A percentile compares a stretch with the other conserved stretches of the same genome.
These are phyloP conservation scores for Labia minor DNA, from an alignment of 2,888 invertebrate species.

Conservation along the genomic window DNA sequence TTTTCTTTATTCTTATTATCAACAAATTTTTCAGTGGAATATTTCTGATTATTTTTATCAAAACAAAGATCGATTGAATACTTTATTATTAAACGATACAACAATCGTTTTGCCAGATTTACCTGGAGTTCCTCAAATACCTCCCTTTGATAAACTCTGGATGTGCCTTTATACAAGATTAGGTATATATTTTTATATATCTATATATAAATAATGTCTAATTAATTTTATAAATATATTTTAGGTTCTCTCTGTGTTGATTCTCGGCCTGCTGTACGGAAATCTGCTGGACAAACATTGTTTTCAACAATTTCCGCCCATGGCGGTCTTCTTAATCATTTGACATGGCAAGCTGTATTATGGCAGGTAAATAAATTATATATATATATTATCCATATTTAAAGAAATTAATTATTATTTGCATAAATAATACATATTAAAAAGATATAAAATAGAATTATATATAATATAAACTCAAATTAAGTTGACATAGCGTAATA, in stretches of 20 bases:
- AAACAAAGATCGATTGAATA: slow-evolving; percentile 75
- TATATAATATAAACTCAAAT: slow-evolving; percentile 8
- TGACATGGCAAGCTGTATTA: slow-evolving; percentile 88
- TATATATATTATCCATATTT: background rate
- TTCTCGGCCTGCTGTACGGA: slow-evolving; percentile 86
- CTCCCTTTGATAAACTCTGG: slow-evolving; percentile 87
- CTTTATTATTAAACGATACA: slow-evolving; percentile 57
- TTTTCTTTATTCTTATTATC: background rate
- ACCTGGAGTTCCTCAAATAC: slow-evolving; percentile 71
- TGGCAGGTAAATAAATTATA: slow-evolving; percentile 53
- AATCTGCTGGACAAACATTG: slow-evolving; percentile 93
- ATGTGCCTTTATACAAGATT: slow-evolving; percentile 86
- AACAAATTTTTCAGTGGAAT: slow-evolving; percentile 95
- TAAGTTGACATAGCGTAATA: too few species aligned
- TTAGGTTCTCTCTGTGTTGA: slow-evolving; percentile 86
- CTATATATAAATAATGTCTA: background rate
- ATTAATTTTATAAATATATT: background rate
- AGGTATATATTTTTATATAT: slow-evolving; percentile 40
- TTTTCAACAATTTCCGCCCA: slow-evolving; percentile 97
- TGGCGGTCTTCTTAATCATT: slow-evolving; percentile 72
- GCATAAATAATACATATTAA: slow-evolving; percentile 15
- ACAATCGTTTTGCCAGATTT: slow-evolving; percentile 69
- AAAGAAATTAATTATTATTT: background rate
- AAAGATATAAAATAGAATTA: slow-evolving; percentile 13
- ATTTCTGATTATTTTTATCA: slow-evolving; percentile 96